Evolutionary conservation across 2,888 invertebrate genomes (phyloP).

Genomic region (Entomobrya multifasciata): DNA sequence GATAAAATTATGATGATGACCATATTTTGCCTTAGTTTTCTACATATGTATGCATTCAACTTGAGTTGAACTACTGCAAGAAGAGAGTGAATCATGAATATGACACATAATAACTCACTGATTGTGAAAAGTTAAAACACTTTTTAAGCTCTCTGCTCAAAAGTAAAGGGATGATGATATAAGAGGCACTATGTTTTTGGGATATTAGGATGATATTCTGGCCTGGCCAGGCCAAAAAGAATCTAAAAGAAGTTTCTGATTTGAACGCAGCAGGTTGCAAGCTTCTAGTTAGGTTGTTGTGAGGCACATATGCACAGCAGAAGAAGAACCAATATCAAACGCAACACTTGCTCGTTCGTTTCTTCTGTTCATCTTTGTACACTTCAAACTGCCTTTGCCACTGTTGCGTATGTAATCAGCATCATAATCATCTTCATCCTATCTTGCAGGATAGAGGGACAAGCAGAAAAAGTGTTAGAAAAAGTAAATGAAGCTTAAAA

Average conservation of each 20-base stretch:
- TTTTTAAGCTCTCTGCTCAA: not conserved
- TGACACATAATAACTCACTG: slow-evolving; percentile 61
- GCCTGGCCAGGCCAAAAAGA: slow-evolving; percentile 19
- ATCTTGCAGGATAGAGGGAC: slow-evolving; percentile 34
- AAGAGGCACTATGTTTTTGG: not conserved
- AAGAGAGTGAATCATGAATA: slow-evolving; percentile 35
- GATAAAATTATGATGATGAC: slow-evolving; percentile 71
- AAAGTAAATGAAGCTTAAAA: slow-evolving; percentile 70
- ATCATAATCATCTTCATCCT: slow-evolving; percentile 47
- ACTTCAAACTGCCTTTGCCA: slow-evolving; percentile 34
- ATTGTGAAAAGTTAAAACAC: not conserved
- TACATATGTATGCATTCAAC: not conserved
- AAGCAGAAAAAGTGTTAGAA: slow-evolving; percentile 57
- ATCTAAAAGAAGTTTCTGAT: slow-evolving; percentile 53
- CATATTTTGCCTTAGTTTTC: slow-evolving; percentile 60
- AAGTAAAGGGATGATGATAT: not conserved
- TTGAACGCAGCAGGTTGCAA: slow-evolving; percentile 70
- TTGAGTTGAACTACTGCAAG: not conserved
- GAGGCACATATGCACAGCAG: slow-evolving; percentile 53
- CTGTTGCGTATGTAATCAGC: slow-evolving; percentile 53
- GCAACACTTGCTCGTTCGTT: slow-evolving; percentile 43
- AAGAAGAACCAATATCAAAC: slow-evolving; percentile 33
- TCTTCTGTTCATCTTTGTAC: slow-evolving; percentile 10
- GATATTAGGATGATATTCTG: not conserved
- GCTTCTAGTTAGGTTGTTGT: no score